phyloP scores from a whole-genome alignment of 2,113 vertebrate species.

The Passer domesticus region DNA sequence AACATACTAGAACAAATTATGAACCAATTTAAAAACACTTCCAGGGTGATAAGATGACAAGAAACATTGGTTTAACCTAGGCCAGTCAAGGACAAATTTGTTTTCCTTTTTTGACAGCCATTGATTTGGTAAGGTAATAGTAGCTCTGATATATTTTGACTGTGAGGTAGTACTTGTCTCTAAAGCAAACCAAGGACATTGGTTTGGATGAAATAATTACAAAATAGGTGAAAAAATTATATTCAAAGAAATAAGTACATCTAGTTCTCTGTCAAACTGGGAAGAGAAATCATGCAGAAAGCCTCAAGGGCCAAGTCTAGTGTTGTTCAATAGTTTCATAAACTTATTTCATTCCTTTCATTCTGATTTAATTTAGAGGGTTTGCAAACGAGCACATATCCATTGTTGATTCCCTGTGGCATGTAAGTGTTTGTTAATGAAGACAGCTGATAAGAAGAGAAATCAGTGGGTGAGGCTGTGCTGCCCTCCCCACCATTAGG shows the following conservation, averaged over 20 bases:
- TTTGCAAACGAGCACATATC: background rate
- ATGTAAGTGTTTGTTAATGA: background rate
- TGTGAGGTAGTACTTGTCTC: background rate
- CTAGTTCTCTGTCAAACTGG: background rate
- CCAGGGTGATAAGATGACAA: background rate
- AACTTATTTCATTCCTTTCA: background rate
- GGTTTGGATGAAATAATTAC: background rate
- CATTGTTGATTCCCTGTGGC: background rate
- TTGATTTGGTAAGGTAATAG: slow-evolving; percentile 9
- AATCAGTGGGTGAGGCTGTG: background rate
- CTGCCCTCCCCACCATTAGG: background rate
- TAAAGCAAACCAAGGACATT: background rate
- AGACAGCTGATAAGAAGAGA: background rate
- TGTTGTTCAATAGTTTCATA: background rate
- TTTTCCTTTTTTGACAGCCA: background rate
- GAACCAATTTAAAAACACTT: background rate
- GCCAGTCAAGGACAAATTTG: background rate
- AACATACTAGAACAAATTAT: background rate
- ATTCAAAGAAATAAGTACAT: background rate
- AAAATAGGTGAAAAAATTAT: background rate
- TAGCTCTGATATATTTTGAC: slow-evolving; percentile 2
- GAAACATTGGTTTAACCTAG: background rate
- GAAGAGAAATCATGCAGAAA: background rate
- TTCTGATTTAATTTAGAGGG: background rate
- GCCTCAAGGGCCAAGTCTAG: background rate